Percentiles rank a stretch among this genome's conserved stretches.
Evolutionary conservation across 2,113 vertebrate genomes (phyloP).

Genomic region (Grammatotria lemairii): DNA sequence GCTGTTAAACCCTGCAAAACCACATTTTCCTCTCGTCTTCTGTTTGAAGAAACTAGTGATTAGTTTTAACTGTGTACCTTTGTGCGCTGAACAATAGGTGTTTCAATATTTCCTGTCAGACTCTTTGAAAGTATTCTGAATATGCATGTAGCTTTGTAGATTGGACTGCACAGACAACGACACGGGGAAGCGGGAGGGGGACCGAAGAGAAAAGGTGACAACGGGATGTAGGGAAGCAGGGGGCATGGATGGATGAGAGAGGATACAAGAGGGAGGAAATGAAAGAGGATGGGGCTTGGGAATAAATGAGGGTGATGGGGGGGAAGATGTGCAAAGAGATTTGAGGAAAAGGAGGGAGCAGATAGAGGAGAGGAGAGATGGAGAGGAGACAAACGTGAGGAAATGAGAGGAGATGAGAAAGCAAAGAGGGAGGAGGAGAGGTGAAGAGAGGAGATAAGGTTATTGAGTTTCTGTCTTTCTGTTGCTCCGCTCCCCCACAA

Average conservation of each 20-base stretch:
- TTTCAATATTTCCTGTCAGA: constrained; percentile 38
- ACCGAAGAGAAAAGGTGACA: constrained; percentile 1
- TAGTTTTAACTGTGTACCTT: constrained; percentile 35
- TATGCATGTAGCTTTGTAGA: constrained; percentile 26
- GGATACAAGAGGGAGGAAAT: constrained; percentile 40
- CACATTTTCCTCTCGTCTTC: not conserved
- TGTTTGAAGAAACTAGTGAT: constrained; percentile 53
- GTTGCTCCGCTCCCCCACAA: constrained; percentile 15
- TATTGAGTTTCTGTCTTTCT: constrained; percentile 64
- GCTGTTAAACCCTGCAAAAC: constrained; percentile 2
- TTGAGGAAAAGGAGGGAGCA: not conserved
- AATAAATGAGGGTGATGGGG: constrained; percentile 32
- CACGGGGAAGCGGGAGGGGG: not conserved
- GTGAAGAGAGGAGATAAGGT: constrained; percentile 59
- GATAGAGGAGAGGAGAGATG: constrained; percentile 5
- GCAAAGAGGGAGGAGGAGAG: constrained; percentile 15
- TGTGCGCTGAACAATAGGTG: constrained; percentile 45
- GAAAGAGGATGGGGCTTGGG: constrained; percentile 25
- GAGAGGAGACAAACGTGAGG: constrained; percentile 45
- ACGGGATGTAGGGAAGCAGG: not conserved
- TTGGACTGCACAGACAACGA: not conserved
- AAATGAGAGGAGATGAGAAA: constrained; percentile 58
- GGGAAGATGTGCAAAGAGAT: not conserved
- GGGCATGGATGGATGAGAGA: constrained; percentile 14
- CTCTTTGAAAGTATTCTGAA: constrained; percentile 27